Conservation (phyloP, 1,140 invertebrate genomes). For the Megathymus violae region DNA sequence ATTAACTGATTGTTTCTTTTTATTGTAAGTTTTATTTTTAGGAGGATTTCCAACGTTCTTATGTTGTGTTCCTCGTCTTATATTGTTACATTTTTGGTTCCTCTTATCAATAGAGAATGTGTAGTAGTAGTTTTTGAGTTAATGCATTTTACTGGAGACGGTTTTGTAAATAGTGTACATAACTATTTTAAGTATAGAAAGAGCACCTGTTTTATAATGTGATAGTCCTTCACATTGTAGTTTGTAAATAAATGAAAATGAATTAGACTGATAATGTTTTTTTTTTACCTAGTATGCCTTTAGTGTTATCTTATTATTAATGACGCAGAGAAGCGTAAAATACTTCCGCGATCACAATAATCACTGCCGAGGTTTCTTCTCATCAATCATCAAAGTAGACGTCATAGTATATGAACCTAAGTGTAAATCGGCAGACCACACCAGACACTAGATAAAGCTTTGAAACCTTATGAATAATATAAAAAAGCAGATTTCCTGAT, state of each 20-base stretch:
- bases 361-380: too few relatives aligned
- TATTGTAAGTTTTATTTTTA: conserved; percentile 53
- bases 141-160: conserved; percentile 63
- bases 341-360: too few relatives aligned
- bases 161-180: conserved; percentile 80
- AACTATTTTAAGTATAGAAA: conserved; percentile 51
- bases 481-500: too few relatives aligned
- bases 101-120: conserved; percentile 51
- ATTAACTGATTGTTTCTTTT: conserved; percentile 62
- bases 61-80: conserved; percentile 52
- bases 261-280: conserved; percentile 58
- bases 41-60: conserved; percentile 48
- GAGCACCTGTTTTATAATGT: conserved; percentile 80
- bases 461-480: too few relatives aligned
- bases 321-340: too few relatives aligned
- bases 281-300: too few relatives aligned
- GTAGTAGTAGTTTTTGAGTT: conserved; percentile 34
- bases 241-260: conserved; percentile 81
- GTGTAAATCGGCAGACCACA: too few relatives aligned
- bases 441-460: too few relatives aligned
- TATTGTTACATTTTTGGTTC: conserved; percentile 67
- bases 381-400: too few relatives aligned
- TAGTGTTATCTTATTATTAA: too few relatives aligned
- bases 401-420: too few relatives aligned
- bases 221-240: conserved; percentile 76